Conservation (phyloP, 1,140 invertebrate genomes). For the Drosophila orosa region DNA sequence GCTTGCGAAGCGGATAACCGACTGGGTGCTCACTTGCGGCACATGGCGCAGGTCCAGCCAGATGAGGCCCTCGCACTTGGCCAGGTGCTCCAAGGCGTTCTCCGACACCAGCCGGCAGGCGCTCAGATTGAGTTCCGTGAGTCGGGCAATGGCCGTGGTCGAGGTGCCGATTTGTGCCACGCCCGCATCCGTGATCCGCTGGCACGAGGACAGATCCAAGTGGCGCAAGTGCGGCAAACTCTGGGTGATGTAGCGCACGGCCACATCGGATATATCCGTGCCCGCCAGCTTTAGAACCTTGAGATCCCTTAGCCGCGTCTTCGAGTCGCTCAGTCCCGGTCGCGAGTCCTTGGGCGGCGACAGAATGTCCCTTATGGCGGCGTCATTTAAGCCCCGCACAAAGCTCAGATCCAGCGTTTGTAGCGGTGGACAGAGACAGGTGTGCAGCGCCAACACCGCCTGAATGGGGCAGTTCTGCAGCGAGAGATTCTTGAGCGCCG, state of each 20-base stretch:
- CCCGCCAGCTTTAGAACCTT: constrained; percentile 91
- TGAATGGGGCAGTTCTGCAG: constrained; percentile 92
- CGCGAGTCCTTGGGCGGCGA: constrained; percentile 93
- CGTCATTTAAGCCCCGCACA: constrained; percentile 92
- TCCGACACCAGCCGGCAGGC: constrained; percentile 93
- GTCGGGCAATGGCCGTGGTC: constrained; percentile 71
- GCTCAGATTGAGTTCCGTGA: constrained; percentile 90
- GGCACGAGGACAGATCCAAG: constrained; percentile 93
- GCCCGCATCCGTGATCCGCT: constrained; percentile 93
- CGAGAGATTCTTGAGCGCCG: constrained; percentile 91
- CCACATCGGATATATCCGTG: constrained; percentile 95
- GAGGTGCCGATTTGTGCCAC: constrained; percentile 91
- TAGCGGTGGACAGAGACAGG: constrained; percentile 92
- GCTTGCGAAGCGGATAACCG: constrained; percentile 91
- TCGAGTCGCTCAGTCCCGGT: constrained; percentile 92
- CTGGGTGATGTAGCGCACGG: constrained; percentile 91
- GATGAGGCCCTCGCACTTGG: constrained; percentile 86
- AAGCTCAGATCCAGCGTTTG: constrained; percentile 92
- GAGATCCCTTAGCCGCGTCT: constrained; percentile 91
- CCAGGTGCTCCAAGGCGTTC: constrained; percentile 90
- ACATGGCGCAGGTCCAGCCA: constrained; percentile 91
- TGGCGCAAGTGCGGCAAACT: constrained; percentile 90
- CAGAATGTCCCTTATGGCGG: constrained; percentile 91
- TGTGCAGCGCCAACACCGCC: constrained; percentile 91
- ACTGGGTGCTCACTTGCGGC: constrained; percentile 90